A percentile compares a stretch with the other conserved stretches of the same genome.
phyloP scores from a whole-genome alignment of 2,113 vertebrate genomes.

The rabbit (Oryctolagus cuniculus) region mOryCun1.1 NC_091441.1:20572501-20573000 shows the following conservation, averaged over 20 bases:
- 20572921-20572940: too few species aligned
- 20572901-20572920: neutral
- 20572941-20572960: neutral
- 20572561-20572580: constrained; percentile 69
- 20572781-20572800: neutral
- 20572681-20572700: neutral
- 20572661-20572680: neutral
- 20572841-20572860: neutral
- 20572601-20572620: neutral
- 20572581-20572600: constrained; percentile 59
- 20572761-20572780: neutral
- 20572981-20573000: neutral
- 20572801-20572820: rapidly evolving
- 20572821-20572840: neutral
- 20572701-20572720: neutral
- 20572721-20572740: neutral
- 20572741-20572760: neutral
- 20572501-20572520: constrained; percentile 55
- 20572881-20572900: neutral
- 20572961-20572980: neutral
- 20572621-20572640: neutral
- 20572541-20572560: constrained; percentile 65
- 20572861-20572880: neutral
- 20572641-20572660: rapidly evolving
- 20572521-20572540: constrained; percentile 54